Percentiles rank a stretch among this genome's conserved stretches.
Evolutionary conservation across 2,888 invertebrate genomes (phyloP).

Genomic region (Brachyptera putata): DNA sequence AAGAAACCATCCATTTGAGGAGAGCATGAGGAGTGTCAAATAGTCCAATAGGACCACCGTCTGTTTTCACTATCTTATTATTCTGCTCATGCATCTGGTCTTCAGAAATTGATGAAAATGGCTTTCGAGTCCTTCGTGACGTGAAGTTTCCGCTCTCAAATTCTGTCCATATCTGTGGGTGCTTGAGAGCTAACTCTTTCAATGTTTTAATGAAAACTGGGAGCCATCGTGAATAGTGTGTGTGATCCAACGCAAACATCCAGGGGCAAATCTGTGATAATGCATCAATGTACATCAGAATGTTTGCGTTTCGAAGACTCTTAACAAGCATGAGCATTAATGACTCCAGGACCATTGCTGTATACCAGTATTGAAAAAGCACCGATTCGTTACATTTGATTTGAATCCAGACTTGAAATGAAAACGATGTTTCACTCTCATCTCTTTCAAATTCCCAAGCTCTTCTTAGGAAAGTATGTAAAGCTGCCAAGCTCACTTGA

Average conservation of each 20-base stretch:
- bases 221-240: constrained; percentile 31
- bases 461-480: constrained; percentile 22
- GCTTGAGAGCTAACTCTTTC: constrained; percentile 15
- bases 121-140: constrained; percentile 11
- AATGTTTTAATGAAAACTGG: constrained; percentile 29
- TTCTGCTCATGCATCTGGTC: constrained; percentile 25
- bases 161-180: constrained; percentile 18
- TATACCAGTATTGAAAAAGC: constrained; percentile 15
- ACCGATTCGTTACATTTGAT: neutral
- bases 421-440: neutral
- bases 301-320: constrained; percentile 14
- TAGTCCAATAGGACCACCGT: constrained; percentile 18
- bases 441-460: constrained; percentile 17
- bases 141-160: constrained; percentile 23
- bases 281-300: constrained; percentile 19
- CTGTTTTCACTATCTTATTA: constrained; percentile 17
- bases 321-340: neutral
- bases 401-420: constrained; percentile 4
- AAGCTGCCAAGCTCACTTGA: constrained; percentile 33
- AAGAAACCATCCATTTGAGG: neutral
- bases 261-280: constrained; percentile 16
- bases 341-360: constrained; percentile 3
- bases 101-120: constrained; percentile 22
- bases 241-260: constrained; percentile 30
- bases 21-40: neutral